A percentile compares a stretch with the other conserved stretches of the same genome.
Evolutionary conservation across 2,113 vertebrate genomes (phyloP).

Genomic region (Neoarius graeffei): DNA sequence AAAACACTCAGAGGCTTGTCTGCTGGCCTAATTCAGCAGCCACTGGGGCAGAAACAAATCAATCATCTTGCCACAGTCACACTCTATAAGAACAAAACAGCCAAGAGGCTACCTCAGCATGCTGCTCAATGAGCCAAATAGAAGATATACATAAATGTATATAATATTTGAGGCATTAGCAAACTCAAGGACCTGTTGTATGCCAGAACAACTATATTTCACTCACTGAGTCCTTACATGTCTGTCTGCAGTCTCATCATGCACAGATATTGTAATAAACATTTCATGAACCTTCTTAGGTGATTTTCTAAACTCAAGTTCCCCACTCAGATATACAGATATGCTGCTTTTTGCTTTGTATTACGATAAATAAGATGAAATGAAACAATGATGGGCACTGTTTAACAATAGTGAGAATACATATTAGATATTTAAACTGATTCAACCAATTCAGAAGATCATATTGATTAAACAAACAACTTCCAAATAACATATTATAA

Average conservation of each 20-base stretch:
- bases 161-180: conserved; percentile 2
- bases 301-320: conserved; percentile 12
- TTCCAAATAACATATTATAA: neutral
- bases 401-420: neutral
- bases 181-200: neutral
- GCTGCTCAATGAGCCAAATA: neutral
- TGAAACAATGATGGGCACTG: neutral
- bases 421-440: neutral
- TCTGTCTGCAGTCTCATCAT: neutral
- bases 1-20: conserved; percentile 34
- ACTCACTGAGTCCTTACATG: neutral
- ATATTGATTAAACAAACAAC: neutral
- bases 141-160: conserved; percentile 23
- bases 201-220: neutral
- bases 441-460: neutral
- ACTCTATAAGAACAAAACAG: conserved; percentile 23
- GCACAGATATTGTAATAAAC: neutral
- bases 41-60: conserved; percentile 53
- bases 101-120: conserved; percentile 1
- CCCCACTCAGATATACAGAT: neutral
- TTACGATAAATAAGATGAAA: neutral
- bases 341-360: conserved; percentile 19
- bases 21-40: conserved; percentile 64
- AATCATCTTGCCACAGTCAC: neutral
- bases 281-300: conserved; percentile 18